A percentile compares a stretch with the other conserved stretches of the same genome.
Evolutionary conservation across 2,113 vertebrate genomes (phyloP).

Genomic region (Electrona antarctica): DNA sequence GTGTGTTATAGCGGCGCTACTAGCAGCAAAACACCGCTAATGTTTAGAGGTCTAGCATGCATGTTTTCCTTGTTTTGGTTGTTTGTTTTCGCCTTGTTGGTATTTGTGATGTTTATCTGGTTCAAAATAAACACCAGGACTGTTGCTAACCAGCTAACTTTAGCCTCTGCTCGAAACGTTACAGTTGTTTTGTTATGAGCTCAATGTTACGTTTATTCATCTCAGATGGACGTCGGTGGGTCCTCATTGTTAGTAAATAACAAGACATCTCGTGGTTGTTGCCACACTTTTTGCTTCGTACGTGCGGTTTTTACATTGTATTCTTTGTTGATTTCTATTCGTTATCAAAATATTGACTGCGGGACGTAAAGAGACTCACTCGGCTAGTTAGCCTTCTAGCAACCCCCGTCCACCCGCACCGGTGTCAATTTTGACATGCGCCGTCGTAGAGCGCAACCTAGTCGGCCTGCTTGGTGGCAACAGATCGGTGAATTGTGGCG

Average conservation of each 20-base stretch:
- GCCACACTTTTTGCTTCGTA: too few species aligned
- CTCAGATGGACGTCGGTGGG: not conserved
- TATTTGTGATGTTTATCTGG: too few species aligned
- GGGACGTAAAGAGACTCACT: constrained; percentile 35
- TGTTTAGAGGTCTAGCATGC: too few species aligned
- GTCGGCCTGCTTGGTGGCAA: constrained; percentile 48
- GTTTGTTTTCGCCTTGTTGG: too few species aligned
- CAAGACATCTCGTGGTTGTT: too few species aligned
- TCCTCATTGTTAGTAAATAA: not conserved
- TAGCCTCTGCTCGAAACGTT: too few species aligned
- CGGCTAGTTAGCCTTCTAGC: constrained; percentile 56
- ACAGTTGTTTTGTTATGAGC: not conserved
- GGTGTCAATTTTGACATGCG: constrained; percentile 79
- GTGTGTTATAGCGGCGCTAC: too few species aligned
- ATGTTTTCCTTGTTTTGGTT: too few species aligned
- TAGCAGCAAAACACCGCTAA: too few species aligned
- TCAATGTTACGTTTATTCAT: not conserved
- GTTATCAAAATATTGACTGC: constrained; percentile 26
- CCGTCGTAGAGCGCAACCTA: constrained; percentile 54
- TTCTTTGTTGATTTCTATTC: not conserved
- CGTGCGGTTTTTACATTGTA: not conserved
- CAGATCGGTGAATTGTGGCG: constrained; percentile 29
- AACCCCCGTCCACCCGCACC: constrained; percentile 63
- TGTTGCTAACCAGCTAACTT: too few species aligned
- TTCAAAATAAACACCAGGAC: too few species aligned